Evolutionary conservation across 2,888 invertebrate genomes (phyloP), one percentile per base, ranked within the genome.

Genomic region (Lithophane semibrunnea): DNA sequence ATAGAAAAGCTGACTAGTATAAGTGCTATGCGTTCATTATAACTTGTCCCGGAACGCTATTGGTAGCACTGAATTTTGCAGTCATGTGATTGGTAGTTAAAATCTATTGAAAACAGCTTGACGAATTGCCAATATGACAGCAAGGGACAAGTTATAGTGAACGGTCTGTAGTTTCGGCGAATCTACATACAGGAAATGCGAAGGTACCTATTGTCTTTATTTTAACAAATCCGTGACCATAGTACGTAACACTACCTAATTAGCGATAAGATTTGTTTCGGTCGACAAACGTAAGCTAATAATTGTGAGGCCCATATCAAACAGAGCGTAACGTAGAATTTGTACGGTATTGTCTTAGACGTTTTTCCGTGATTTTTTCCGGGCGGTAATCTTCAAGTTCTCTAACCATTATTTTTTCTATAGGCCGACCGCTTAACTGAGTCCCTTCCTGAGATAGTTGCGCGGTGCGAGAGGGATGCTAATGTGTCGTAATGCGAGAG

Each of bases 241-340:
- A 74, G 29, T 63, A 73, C 42, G 71, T 37, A 42, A 37, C 42
- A 58, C 42, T 49, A 24, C n/a, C 47, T 13, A 54, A 54, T 24
- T 56, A 63, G 44, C n/a, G 79, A 65, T 71, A 71, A 65, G 44
- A 65, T 60, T 79, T 16, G 60, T 60, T 60, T 37, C 37, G 16
- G 52, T 37, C 7, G 24, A 44, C 37, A 79, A 24, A 13, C 42
- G 4, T 12, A 52, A 44, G 71, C 21, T n/a, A 63, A 52, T 49
- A n/a, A 42, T 42, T 70, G 10, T 64, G n/a, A 56, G 21, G 10
- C 42, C n/a, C 47, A n/a, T 56, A 54, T 49, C 21, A 49, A 79
- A 58, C 37, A 77, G 60, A 12, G 49, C 16, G 4, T 47, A n/a
- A 49, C 16, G 37, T 37, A 37, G 13, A 24, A 16, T n/a, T 58